A percentile compares a stretch with the other conserved stretches of the same genome.
phyloP scores from a whole-genome alignment of 2,888 invertebrate species.

The Coleophora flavipennella region DNA sequence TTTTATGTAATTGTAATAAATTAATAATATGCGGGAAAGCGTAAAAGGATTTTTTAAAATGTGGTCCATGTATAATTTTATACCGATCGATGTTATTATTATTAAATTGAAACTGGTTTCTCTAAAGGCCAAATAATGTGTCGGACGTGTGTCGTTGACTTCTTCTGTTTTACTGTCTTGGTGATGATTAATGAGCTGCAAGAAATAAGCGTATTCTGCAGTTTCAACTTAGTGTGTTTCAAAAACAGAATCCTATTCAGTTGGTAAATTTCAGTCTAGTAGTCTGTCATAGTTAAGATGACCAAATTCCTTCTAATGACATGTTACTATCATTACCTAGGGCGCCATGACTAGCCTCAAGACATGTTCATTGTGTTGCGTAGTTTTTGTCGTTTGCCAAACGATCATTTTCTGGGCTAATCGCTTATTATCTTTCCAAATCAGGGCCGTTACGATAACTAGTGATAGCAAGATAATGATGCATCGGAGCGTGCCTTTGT shows the following conservation, averaged over 20 bases:
- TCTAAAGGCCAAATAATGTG: slow-evolving; percentile 49
- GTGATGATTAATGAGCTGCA: no score
- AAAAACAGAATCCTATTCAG: no score
- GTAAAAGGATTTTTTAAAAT: slow-evolving; percentile 49
- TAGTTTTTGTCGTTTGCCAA: slow-evolving; percentile 31
- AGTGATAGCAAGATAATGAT: no score
- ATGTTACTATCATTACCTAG: slow-evolving; percentile 17
- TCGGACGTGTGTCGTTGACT: slow-evolving; percentile 49
- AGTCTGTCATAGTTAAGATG: slow-evolving; percentile 6
- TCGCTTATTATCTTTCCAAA: slow-evolving; percentile 52
- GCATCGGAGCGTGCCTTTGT: slow-evolving; percentile 17
- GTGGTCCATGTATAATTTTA: slow-evolving; percentile 28
- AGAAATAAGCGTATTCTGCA: no score
- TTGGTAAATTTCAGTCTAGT: no score
- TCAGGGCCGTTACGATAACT: slow-evolving; percentile 52
- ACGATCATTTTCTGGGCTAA: slow-evolving; percentile 43
- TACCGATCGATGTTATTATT: slow-evolving; percentile 34
- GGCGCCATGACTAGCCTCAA: slow-evolving; percentile 33
- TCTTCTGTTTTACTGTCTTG: slow-evolving; percentile 6
- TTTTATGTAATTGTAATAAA: no score
- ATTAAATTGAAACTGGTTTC: slow-evolving; percentile 52
- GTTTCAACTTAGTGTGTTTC: no score
- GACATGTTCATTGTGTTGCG: slow-evolving; percentile 23
- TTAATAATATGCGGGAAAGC: slow-evolving; percentile 1
- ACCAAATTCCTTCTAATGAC: no score